Percentiles rank a stretch among this genome's conserved stretches.
Conservation (phyloP, 2,888 invertebrate species). For the Phymatocera aterrima region DNA sequence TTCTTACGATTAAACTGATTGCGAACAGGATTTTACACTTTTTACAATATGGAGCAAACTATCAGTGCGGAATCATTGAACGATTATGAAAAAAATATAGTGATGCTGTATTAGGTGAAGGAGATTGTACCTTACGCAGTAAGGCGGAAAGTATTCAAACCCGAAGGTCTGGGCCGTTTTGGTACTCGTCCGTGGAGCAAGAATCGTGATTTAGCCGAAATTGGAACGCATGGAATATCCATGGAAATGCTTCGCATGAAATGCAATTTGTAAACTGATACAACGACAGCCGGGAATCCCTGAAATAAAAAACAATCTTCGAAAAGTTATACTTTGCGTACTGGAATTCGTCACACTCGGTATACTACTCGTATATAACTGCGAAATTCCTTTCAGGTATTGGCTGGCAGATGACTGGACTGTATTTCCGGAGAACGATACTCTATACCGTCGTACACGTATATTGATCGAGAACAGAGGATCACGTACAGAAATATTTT, state of each 20-base stretch:
- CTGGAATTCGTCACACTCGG: no score
- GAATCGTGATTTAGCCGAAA: no score
- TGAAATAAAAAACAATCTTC: no score
- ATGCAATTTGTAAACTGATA: no score
- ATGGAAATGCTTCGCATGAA: no score
- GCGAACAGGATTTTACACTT: not conserved
- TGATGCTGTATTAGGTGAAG: not conserved
- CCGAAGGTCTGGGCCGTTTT: slow-evolving; percentile 19
- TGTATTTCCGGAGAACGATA: not conserved
- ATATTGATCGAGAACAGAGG: not conserved
- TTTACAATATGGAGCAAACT: not conserved
- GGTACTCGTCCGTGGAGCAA: no score
- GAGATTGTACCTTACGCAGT: slow-evolving; percentile 10
- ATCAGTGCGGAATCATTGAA: slow-evolving; percentile 11
- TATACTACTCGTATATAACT: no score
- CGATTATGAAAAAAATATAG: not conserved
- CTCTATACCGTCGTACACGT: not conserved
- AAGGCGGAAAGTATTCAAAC: slow-evolving; percentile 10
- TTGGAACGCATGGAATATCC: no score
- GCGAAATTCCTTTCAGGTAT: not conserved
- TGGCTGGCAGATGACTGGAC: not conserved
- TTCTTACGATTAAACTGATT: not conserved
- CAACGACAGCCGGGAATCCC: no score
- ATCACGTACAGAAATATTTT: not conserved
- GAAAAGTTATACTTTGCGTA: no score